These are phyloP conservation scores for Drosophila affinis DNA, from an alignment of 2,888 invertebrate species.

Conservation along the genomic window DNA sequence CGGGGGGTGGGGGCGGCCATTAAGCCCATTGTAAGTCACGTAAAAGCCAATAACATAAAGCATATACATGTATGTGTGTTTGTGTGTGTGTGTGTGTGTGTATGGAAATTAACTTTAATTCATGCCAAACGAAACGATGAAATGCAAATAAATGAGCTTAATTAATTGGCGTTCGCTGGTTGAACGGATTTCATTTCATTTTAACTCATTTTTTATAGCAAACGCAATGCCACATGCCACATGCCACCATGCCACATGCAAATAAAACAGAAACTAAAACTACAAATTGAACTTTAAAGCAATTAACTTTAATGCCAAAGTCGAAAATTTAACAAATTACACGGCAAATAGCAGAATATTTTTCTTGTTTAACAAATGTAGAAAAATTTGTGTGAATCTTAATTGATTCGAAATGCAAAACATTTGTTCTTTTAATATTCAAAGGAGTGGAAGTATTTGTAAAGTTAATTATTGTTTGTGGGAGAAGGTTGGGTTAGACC, in stretches of 20 bases:
- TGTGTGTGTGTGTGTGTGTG: conserved; percentile 18
- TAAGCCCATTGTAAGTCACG: conserved; percentile 34
- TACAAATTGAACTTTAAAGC: not conserved
- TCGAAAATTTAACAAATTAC: too few species aligned
- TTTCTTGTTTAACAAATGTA: not conserved
- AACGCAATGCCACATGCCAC: not conserved
- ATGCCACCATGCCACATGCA: not conserved
- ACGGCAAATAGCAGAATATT: too few species aligned
- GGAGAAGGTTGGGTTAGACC: too few species aligned
- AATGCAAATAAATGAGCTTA: conserved; percentile 49
- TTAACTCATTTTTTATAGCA: not conserved
- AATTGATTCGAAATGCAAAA: too few species aligned
- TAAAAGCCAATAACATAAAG: not conserved
- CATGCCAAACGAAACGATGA: conserved; percentile 23
- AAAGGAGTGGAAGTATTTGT: too few species aligned
- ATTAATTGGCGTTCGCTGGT: conserved; percentile 40
- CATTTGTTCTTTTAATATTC: too few species aligned
- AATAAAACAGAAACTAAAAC: not conserved
- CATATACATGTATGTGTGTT: not conserved
- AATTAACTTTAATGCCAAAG: not conserved
- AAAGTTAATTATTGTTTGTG: too few species aligned
- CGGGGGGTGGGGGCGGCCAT: not conserved
- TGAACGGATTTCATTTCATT: not conserved
- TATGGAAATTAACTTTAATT: conserved; percentile 45
- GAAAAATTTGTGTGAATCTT: too few species aligned